Conservation (phyloP, 2,113 vertebrate genomes). For the Opisthocomus hoazin region DNA sequence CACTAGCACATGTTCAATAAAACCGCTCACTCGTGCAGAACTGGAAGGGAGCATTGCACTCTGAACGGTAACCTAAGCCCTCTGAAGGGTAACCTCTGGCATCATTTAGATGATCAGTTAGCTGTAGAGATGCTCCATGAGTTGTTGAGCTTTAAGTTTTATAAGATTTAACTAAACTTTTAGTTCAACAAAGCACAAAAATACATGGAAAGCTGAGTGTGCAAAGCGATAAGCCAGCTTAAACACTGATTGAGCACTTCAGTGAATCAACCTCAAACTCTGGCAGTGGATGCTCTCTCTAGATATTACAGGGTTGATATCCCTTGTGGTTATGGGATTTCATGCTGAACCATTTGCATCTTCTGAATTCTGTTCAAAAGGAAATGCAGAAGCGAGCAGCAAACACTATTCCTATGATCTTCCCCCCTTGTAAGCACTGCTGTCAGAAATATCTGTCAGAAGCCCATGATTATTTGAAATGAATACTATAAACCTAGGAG, state of each 20-base stretch:
- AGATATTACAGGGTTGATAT: not conserved
- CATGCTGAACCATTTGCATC: not conserved
- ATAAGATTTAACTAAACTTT: not conserved
- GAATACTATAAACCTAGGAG: not conserved
- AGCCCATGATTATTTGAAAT: not conserved
- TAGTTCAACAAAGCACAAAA: not conserved
- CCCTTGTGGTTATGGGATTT: not conserved
- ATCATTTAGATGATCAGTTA: not conserved
- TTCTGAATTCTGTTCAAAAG: not conserved
- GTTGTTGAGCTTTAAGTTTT: not conserved
- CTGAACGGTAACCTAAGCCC: not conserved
- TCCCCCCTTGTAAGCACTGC: not conserved
- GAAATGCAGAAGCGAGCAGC: not conserved
- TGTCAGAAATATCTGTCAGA: not conserved
- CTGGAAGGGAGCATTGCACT: not conserved
- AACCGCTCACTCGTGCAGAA: not conserved
- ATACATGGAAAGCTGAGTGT: not conserved
- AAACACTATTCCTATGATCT: not conserved
- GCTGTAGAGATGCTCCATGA: not conserved
- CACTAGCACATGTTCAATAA: not conserved
- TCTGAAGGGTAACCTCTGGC: not conserved
- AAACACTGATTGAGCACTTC: not conserved
- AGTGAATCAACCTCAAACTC: not conserved
- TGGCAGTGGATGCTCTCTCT: not conserved
- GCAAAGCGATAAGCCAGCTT: not conserved